Evolutionary conservation across 2,113 vertebrate species (phyloP), one percentile per base, ranked within the genome.

Genomic region (Etia nguti): DNA sequence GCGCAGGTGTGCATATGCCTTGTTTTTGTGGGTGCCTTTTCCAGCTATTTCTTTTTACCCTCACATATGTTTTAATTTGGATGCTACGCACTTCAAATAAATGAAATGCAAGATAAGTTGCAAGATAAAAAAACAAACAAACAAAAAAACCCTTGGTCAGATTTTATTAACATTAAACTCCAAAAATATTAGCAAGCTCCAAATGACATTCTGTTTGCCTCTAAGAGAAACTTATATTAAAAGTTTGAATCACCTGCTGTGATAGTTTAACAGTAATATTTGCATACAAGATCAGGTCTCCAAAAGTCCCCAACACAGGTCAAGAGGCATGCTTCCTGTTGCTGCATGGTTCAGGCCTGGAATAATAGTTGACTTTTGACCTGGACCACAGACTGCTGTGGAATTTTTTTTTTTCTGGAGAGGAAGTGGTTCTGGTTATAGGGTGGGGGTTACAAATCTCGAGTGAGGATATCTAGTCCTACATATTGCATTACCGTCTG

Each of bases 301-400:
- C 24, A 43, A 22, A 55, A 50, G 56, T 48, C 34, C 55, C 79
- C 24, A 77, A 85, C 62, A 81, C 11, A 82, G 85, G 60, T 90
- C 83, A 81, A 85, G 34, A 77, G 34, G 79, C 89, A 48, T 22
- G 77, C 89, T 91, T 95, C 88, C 90, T 90, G 81, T 86, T 82
- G 56, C 85, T 86, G 57, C 83, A 81, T 82, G 85, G 90, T 82
- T 87, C 89, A 81, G 83, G 86, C 87, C 89, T 94, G 91, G 93
- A 93, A 95, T 89, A 95, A 90, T 79, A 75, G 80, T 88, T 95
- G 93, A 93, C 93, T 94, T 93, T 86, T 94, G 92, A 94, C 94
- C 91, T 84, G 82, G 84, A 88, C 84, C 52, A 82, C 82, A 88
- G 91, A 92, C 91, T 73, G 81, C 90, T 90, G 80, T 91, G 95